A percentile compares a stretch with the other conserved stretches of the same genome.
phyloP scores from a whole-genome alignment of 2,113 vertebrate genomes.

The Rhinogobius similis region DNA sequence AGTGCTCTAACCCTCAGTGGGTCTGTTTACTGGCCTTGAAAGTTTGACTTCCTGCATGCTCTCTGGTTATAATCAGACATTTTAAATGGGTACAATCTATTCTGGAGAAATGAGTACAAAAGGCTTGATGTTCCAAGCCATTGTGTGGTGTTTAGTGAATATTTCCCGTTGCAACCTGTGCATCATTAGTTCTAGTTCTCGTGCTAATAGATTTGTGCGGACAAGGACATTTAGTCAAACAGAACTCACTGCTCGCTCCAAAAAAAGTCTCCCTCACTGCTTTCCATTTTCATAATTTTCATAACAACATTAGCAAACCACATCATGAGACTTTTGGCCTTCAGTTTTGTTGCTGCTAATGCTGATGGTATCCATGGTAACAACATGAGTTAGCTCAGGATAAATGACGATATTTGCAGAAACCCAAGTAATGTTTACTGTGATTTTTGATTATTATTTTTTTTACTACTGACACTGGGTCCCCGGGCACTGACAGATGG shows the following conservation, averaged over 20 bases:
- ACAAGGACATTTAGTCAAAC: conserved; percentile 1
- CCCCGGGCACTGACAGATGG: no score
- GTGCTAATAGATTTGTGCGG: background rate
- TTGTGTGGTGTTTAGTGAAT: background rate
- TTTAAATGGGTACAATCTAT: background rate
- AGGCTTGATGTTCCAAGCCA: background rate
- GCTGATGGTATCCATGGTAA: background rate
- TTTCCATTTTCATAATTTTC: conserved; percentile 4
- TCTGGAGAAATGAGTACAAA: background rate
- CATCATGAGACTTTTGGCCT: conserved; percentile 11
- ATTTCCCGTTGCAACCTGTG: background rate
- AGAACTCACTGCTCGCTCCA: background rate
- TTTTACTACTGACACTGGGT: no score
- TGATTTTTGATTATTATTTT: background rate
- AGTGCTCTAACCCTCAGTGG: no score
- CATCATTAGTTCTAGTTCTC: background rate
- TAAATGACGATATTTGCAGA: background rate
- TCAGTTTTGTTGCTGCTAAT: conserved; percentile 6
- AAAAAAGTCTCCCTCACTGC: background rate
- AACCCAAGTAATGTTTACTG: background rate
- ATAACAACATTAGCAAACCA: conserved; percentile 3
- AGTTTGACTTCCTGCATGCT: background rate
- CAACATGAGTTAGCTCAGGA: background rate
- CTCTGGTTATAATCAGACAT: background rate
- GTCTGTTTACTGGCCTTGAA: background rate